Evolutionary conservation across 2,888 invertebrate species (phyloP).

Genomic region (Lampropteryx suffumata): DNA sequence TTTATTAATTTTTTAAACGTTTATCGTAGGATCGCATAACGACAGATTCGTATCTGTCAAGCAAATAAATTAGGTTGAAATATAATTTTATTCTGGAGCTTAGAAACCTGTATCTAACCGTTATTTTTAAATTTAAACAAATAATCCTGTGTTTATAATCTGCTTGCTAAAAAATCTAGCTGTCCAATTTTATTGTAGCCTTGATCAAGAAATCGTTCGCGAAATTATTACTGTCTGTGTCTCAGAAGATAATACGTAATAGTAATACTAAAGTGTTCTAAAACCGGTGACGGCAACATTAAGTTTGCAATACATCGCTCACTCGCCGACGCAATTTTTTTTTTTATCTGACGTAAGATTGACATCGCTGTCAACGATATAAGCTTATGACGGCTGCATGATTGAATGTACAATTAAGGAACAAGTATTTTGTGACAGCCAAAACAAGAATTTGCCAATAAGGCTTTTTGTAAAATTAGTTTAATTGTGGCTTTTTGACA

Average conservation of each 20-base stretch:
- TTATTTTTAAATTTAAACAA: background rate
- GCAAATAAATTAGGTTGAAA: background rate
- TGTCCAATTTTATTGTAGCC: conserved; percentile 31
- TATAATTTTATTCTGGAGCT: background rate
- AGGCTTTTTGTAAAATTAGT: no score
- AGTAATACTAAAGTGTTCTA: background rate
- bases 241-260: no score
- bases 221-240: conserved; percentile 29
- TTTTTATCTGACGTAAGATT: no score
- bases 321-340: no score
- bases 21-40: background rate
- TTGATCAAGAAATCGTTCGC: conserved; percentile 42
- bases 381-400: no score
- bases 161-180: conserved; percentile 14
- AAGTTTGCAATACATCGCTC: no score
- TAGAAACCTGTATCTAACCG: background rate
- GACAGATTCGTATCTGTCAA: background rate
- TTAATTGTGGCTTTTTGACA: no score
- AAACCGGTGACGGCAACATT: no score
- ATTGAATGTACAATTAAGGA: no score
- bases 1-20: conserved; percentile 5
- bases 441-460: no score
- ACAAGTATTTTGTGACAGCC: no score
- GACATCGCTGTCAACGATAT: no score
- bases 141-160: background rate